These are phyloP conservation scores for Monodelphis domestica DNA, from an alignment of 2,797 vertebrate genomes.

Conservation along the genomic window DNA sequence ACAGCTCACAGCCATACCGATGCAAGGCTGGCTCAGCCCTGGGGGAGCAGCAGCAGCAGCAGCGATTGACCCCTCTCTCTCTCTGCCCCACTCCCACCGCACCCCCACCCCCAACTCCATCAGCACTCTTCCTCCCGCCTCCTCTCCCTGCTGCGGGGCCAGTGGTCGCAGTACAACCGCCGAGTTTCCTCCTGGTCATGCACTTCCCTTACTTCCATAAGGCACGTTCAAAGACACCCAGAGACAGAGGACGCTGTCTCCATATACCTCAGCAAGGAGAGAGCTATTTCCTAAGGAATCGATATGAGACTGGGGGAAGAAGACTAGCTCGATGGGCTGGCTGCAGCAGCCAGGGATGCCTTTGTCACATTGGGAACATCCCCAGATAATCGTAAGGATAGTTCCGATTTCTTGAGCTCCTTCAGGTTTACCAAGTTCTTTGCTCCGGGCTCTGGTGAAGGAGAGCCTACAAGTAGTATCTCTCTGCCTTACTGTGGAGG, in stretches of 20 bases:
- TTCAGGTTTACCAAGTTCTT: neutral
- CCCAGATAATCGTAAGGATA: neutral
- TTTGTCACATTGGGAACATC: neutral
- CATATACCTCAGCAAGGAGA: neutral
- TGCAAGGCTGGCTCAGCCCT: neutral
- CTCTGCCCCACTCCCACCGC: no score
- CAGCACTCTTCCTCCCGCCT: no score
- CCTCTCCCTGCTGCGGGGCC: no score
- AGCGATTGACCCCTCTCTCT: neutral
- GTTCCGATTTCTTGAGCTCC: neutral
- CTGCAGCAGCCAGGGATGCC: neutral
- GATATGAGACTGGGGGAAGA: neutral
- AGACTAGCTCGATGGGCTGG: neutral
- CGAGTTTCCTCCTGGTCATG: neutral
- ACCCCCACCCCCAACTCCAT: neutral
- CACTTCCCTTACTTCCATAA: accelerated
- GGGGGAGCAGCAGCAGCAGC: no score
- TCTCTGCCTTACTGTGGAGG: neutral
- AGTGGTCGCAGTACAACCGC: neutral
- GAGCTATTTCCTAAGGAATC: neutral
- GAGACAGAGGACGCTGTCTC: neutral
- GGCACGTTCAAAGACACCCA: neutral
- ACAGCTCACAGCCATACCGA: neutral
- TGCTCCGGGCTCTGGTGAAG: neutral
- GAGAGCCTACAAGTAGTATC: neutral